Evolutionary conservation across 2,113 vertebrate genomes (phyloP).

Genomic region (Malurus elegans): DNA sequence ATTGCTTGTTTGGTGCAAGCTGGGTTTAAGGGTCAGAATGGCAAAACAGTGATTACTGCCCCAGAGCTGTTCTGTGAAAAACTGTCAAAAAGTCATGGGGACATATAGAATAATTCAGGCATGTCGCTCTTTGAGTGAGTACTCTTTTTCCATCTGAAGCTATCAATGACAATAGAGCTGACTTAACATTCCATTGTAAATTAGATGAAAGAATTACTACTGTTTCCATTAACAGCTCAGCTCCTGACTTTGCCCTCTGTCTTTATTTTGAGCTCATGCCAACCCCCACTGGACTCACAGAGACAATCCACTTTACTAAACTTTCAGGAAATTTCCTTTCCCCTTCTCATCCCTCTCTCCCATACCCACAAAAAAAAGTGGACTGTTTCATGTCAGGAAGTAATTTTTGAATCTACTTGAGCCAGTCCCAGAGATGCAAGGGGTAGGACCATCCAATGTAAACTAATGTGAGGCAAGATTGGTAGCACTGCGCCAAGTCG

Average conservation of each 20-base stretch:
- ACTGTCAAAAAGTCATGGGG: background rate
- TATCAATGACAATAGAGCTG: background rate
- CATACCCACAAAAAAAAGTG: background rate
- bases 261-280: background rate
- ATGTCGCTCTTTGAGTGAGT: background rate
- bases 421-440: background rate
- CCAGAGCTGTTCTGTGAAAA: background rate
- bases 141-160: background rate
- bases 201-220: background rate
- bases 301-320: background rate
- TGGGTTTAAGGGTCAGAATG: background rate
- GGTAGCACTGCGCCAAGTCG: background rate
- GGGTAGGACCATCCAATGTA: background rate
- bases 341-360: background rate
- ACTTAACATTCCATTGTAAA: background rate
- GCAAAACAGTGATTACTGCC: background rate
- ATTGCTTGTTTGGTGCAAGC: background rate
- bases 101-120: background rate
- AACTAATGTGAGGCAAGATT: background rate
- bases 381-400: background rate
- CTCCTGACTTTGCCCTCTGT: background rate
- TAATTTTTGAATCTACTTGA: background rate
- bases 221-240: background rate
- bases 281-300: background rate
- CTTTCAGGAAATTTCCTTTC: background rate